Percentiles rank a stretch among this genome's conserved stretches.
These are phyloP conservation scores for Lithosia quadra DNA, from an alignment of 2,888 invertebrate species.

Conservation along the genomic window DNA sequence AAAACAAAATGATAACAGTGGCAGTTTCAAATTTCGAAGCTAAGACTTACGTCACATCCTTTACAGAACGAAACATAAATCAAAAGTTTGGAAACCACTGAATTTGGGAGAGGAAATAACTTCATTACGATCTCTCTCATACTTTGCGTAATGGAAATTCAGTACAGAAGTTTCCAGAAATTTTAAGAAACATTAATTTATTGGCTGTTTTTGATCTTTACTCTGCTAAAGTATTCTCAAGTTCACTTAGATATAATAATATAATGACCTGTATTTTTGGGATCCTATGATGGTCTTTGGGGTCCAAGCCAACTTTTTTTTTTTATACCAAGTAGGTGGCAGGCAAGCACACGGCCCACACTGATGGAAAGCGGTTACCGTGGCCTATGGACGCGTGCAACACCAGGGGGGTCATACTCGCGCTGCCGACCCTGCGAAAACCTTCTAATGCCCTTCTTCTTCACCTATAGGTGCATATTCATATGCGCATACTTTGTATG, in stretches of 20 bases:
- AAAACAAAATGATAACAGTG: not conserved
- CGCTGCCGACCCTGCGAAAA: too few species aligned
- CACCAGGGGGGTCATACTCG: too few species aligned
- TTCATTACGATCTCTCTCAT: slow-evolving; percentile 13
- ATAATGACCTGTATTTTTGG: too few species aligned
- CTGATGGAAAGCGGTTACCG: too few species aligned
- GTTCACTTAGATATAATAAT: not conserved
- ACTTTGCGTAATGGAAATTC: slow-evolving; percentile 5
- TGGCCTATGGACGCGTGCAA: too few species aligned
- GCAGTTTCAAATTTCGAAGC: slow-evolving; percentile 13
- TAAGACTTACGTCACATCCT: slow-evolving; percentile 25
- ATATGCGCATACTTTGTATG: too few species aligned
- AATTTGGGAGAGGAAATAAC: slow-evolving; percentile 28
- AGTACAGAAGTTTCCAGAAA: not conserved
- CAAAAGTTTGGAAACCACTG: slow-evolving; percentile 41
- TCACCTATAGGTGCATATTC: too few species aligned
- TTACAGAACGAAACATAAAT: slow-evolving; percentile 37
- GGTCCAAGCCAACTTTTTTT: too few species aligned
- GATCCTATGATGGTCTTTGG: too few species aligned
- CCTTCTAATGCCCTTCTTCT: too few species aligned
- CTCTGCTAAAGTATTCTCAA: not conserved
- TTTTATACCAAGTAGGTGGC: too few species aligned
- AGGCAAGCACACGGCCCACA: too few species aligned
- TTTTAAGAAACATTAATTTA: not conserved
- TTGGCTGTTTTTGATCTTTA: not conserved